Evolutionary conservation across 2,888 invertebrate genomes (phyloP).

Genomic region (Diplazon laetatorius): DNA sequence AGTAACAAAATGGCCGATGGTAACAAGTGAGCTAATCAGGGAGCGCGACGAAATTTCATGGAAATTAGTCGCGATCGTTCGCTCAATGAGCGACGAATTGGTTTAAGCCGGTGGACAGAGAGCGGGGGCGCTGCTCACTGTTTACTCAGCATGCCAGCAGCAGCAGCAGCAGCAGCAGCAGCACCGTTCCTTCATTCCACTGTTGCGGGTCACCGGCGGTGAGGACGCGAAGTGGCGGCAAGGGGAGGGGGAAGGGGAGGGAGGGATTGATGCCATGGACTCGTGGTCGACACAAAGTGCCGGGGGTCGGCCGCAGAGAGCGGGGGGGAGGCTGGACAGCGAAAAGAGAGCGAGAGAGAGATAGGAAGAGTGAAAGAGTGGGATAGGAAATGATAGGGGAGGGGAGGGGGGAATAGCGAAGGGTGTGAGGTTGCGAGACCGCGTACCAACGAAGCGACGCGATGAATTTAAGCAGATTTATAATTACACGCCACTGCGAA

Average conservation of each 20-base stretch:
- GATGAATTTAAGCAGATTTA: constrained; percentile 59
- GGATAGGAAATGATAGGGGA: neutral
- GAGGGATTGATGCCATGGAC: constrained; percentile 8
- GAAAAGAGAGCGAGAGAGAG: constrained; percentile 4
- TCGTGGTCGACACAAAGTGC: constrained; percentile 34
- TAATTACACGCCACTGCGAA: constrained; percentile 46
- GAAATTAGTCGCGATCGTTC: constrained; percentile 37
- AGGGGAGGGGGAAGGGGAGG: neutral
- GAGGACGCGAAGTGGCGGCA: neutral
- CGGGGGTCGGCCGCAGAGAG: constrained; percentile 21
- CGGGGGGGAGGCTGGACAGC: too few relatives aligned
- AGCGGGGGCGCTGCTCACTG: constrained; percentile 23
- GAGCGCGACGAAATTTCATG: constrained; percentile 15
- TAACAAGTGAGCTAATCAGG: constrained; percentile 26
- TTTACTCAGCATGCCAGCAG: constrained; percentile 33
- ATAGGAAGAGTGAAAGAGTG: neutral
- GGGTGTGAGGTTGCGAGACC: constrained; percentile 35
- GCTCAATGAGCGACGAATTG: constrained; percentile 40
- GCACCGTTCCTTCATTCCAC: constrained; percentile 9
- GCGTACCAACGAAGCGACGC: constrained; percentile 43
- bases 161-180: too few relatives aligned
- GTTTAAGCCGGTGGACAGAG: constrained; percentile 30
- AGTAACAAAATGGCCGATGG: neutral
- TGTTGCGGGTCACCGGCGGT: neutral
- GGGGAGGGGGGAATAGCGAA: constrained; percentile 13